phyloP scores from a whole-genome alignment of 1,140 invertebrate species.

The Globodera rostochiensis region DNA sequence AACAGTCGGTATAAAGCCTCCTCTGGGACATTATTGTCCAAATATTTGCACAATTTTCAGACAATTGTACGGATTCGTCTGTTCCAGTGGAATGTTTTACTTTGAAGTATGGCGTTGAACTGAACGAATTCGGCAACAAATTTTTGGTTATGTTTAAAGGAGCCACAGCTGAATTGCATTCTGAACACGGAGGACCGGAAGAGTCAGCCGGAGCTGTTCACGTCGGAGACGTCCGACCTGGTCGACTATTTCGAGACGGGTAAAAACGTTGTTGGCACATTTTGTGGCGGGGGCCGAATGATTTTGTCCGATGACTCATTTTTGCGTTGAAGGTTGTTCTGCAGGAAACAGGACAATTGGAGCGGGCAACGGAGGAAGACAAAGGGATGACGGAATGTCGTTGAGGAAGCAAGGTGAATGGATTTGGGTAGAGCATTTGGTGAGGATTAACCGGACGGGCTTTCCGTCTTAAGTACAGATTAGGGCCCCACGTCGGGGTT shows the following conservation, averaged over 20 bases:
- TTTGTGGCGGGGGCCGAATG: too few relatives aligned
- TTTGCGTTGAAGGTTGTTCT: too few relatives aligned
- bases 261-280: slow-evolving; percentile 6
- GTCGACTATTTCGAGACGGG: slow-evolving; percentile 65
- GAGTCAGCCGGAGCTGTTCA: slow-evolving; percentile 61
- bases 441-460: too few relatives aligned
- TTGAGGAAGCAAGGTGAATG: too few relatives aligned
- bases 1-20: slow-evolving; percentile 38
- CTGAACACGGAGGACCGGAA: slow-evolving; percentile 60
- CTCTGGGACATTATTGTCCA: too few relatives aligned
- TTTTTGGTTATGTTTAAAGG: slow-evolving; percentile 34
- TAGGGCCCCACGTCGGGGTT: too few relatives aligned
- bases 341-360: too few relatives aligned
- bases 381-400: too few relatives aligned
- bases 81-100: slow-evolving; percentile 63
- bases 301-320: too few relatives aligned
- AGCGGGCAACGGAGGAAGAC: too few relatives aligned
- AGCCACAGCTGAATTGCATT: slow-evolving; percentile 65
- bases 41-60: not conserved
- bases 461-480: too few relatives aligned
- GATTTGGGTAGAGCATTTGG: too few relatives aligned
- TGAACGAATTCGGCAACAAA: slow-evolving; percentile 5
- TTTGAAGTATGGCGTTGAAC: slow-evolving; percentile 49
- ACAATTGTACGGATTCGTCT: slow-evolving; percentile 59
- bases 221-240: slow-evolving; percentile 62